Base-by-base conservation (phyloP, 1,140 invertebrate species). In the Geopemphigus sp. region DNA sequence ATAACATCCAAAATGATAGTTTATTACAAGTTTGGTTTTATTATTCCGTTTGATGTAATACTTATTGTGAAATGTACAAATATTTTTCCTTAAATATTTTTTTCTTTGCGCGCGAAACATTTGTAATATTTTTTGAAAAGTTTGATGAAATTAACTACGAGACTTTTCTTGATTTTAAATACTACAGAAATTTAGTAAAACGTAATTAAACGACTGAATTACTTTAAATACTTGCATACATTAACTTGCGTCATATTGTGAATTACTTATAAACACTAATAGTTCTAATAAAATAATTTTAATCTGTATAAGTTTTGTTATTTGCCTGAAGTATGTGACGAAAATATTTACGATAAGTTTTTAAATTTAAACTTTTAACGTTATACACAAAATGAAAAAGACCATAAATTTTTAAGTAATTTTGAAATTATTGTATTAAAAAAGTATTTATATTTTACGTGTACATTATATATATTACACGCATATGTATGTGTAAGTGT, bases 331-430 rank as follows among this genome's bases (percentile, higher is more conserved):
- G n/a, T 50, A 68, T 47, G 64, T n/a, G 45, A 12, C 24, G 22
- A 68, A 68, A 68, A 68, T 39, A 5, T 24, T 68, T 68, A 50
- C 22, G 22, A 24, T 32, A 68, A 68, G 64, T 68, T 68, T 50
- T 50, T 50, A 68, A 68, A 24, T 68, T 47, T 50, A 47, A 68
- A 68, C 22, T 68, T n/a, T 39, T 50, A 50, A 50, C 47, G 47
- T 50, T 50, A 11, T 50, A 50, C 8, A 50, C 8, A 50, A 50
- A 50, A 50, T 50, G 32, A 39, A 39, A 39, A 70, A 70, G 17
- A 5, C 22, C 2, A 6, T 50, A 26, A 50, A 14, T 50, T 50
- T 22, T 22, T 45, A 22, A 66, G 19, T 66, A 22, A 47, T 17
- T 22, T 47, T 10, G n/a, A 66, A n/a, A 66, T 66, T 11, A 47